Evolutionary conservation across 2,113 vertebrate species (phyloP).

Genomic region (Nothocercus julius): DNA sequence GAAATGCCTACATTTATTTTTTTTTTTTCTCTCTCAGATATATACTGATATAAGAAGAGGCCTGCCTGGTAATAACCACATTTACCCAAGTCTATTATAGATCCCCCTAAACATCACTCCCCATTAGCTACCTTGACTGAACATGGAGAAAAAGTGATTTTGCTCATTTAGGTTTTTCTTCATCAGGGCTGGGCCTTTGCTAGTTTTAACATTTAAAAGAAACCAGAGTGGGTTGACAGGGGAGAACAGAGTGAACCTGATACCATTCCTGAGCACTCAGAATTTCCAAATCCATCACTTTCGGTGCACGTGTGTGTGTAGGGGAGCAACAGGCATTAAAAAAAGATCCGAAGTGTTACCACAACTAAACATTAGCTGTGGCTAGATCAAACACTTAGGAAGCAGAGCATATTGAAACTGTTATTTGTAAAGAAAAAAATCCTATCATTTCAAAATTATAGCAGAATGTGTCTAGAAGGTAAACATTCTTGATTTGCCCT

Average conservation of each 20-base stretch:
- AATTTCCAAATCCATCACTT: constrained; percentile 54
- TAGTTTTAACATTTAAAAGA: constrained; percentile 10
- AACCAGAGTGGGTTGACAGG: constrained; percentile 51
- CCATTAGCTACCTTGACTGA: neutral
- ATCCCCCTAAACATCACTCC: neutral
- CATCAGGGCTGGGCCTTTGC: neutral
- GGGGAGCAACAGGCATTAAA: constrained; percentile 43
- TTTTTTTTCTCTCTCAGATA: neutral
- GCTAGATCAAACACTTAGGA: constrained; percentile 58
- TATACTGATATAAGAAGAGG: neutral
- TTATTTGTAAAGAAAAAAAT: constrained; percentile 50
- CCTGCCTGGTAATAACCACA: neutral
- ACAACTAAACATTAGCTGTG: constrained; percentile 47
- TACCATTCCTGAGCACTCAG: neutral
- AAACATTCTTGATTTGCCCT: constrained; percentile 39
- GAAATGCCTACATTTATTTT: constrained; percentile 4
- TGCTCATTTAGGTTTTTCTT: neutral
- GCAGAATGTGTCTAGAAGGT: constrained; percentile 42
- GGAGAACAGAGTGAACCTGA: constrained; percentile 41
- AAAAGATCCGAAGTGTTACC: constrained; percentile 37
- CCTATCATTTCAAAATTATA: neutral
- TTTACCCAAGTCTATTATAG: neutral
- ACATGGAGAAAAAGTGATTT: neutral
- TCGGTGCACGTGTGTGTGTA: neutral
- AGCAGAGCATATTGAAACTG: constrained; percentile 21